Evolutionary conservation across 2,888 invertebrate species (phyloP).

Genomic region (Trachelus stipa): DNA sequence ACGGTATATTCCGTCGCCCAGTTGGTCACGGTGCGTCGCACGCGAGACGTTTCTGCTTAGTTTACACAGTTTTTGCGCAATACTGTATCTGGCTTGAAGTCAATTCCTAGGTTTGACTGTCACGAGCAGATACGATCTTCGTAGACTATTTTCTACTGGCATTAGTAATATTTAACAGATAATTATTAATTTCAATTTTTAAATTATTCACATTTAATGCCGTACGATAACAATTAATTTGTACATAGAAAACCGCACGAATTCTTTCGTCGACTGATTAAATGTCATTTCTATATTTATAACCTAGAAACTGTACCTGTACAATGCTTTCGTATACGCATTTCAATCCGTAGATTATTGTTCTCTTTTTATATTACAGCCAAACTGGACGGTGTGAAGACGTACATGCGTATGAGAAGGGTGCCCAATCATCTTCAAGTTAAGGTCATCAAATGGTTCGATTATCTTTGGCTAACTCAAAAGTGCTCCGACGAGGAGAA

Average conservation of each 20-base stretch:
- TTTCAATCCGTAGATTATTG: too few relatives aligned
- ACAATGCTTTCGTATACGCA: not conserved
- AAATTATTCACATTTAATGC: not conserved
- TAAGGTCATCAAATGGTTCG: constrained; percentile 99
- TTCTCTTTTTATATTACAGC: constrained; percentile 71
- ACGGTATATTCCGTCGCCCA: not conserved
- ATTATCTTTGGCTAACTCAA: constrained; percentile 98
- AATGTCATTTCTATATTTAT: not conserved
- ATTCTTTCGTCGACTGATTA: not conserved
- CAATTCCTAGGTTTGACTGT: not conserved
- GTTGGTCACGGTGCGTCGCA: not conserved
- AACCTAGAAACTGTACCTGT: not conserved
- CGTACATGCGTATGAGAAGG: constrained; percentile 96
- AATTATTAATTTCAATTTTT: not conserved
- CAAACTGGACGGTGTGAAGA: constrained; percentile 97
- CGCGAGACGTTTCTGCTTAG: not conserved
- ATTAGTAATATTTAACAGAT: not conserved
- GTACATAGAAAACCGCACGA: not conserved
- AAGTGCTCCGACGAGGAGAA: constrained; percentile 98
- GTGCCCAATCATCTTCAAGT: constrained; percentile 96
- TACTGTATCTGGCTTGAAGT: not conserved
- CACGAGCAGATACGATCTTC: not conserved
- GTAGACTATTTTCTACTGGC: not conserved
- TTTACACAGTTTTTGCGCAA: not conserved
- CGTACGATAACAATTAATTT: not conserved